A percentile compares a stretch with the other conserved stretches of the same genome.
phyloP scores from a whole-genome alignment of 2,888 invertebrate genomes.

The Chrysina gloriosa region DNA sequence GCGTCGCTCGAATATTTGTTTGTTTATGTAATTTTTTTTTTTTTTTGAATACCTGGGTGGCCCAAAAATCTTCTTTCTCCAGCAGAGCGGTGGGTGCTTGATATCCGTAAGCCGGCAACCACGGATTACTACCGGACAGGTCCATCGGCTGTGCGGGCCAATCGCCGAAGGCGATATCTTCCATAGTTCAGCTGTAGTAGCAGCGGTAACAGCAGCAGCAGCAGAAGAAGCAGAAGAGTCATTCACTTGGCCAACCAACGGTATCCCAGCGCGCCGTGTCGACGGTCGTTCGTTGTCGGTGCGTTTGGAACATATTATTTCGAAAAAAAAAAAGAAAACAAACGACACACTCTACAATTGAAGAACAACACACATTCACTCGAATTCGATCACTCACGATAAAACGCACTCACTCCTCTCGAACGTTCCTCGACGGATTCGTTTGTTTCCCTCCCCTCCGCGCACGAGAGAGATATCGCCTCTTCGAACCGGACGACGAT shows the following conservation, averaged over 20 bases:
- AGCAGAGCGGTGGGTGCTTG: slow-evolving; percentile 70
- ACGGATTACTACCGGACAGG: slow-evolving; percentile 75
- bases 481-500: too few species aligned
- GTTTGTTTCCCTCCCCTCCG: too few species aligned
- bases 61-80: slow-evolving; percentile 73
- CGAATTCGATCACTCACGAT: too few species aligned
- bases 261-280: slow-evolving; percentile 44
- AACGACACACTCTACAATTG: neutral
- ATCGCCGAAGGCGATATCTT: slow-evolving; percentile 73
- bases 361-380: too few species aligned
- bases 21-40: neutral
- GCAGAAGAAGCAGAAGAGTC: slow-evolving; percentile 51
- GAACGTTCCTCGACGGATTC: too few species aligned
- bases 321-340: neutral
- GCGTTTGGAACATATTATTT: neutral
- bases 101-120: slow-evolving; percentile 84
- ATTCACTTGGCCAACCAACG: slow-evolving; percentile 59
- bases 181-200: slow-evolving; percentile 60
- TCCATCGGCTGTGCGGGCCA: slow-evolving; percentile 74
- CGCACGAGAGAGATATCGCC: too few species aligned
- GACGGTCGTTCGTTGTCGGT: slow-evolving; percentile 12
- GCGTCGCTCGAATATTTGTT: too few species aligned
- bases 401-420: too few species aligned
- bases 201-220: neutral
- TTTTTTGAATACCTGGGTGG: slow-evolving; percentile 69